Evolutionary conservation across 2,113 vertebrate genomes (phyloP), one percentile per base, ranked within the genome.

Genomic region (Elaphurus davidianus): DNA sequence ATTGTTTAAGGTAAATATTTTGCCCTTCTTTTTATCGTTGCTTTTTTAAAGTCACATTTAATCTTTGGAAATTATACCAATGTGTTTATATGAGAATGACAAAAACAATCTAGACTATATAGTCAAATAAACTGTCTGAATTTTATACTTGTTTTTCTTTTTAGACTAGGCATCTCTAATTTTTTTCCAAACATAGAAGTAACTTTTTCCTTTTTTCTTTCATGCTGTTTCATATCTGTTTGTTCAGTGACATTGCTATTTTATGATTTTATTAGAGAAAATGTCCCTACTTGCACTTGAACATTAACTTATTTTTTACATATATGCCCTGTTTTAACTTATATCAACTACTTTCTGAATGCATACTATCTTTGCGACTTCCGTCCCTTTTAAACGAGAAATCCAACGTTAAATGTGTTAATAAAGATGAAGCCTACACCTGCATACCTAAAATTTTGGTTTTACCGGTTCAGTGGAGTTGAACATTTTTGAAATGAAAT

Each of bases 131-230:
- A 55, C 57, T 71, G 36, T 87, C 54, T 90, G 45, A 43, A 81
- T 88, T 96, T 87, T 85, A 82, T 36, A 62, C 23, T 54, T 84
- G 3, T 84, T 95, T 94, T 95, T 90, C 27, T 82, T 91, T 87
- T 79, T 86, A 87, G 82, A 85, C 25, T 76, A 81, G 91, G 60
- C 52, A 88, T 93, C 40, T 67, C 47, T 95, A 96, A 83, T 88
- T 86, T 67, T 93, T 94, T 52, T 82, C 27, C 27, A 78, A 92
- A 96, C 90, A 85, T 54, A 87, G 59, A 93, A 36, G 25, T 90
- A 62, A 55, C 45, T 78, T 93, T 85, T 81, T 85, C 85, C 83
- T 21, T 95, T 92, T 94, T 54, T 94, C 40, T 54, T 91, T 95
- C 57, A 1, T 84, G 50, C 11, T 23, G 30, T 67, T 59, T 97